Evolutionary conservation across 1,140 invertebrate genomes (phyloP), one percentile per base, ranked within the genome.

Genomic region (Macrosteles quadrilineatus): DNA sequence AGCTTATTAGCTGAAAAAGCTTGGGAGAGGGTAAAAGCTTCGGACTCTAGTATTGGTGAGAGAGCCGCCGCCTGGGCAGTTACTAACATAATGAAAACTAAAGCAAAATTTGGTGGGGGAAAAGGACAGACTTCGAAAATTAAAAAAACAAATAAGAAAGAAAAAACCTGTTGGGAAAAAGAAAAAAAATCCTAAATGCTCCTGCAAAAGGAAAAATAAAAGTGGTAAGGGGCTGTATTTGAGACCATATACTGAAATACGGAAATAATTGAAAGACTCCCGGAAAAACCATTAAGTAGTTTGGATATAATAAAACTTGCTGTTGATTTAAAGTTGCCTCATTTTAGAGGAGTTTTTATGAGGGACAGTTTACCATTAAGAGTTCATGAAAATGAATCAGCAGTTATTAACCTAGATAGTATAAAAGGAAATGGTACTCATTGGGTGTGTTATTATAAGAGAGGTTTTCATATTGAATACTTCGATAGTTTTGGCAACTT

Each of bases 11-110:
- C 75, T 43, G 70, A 80, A 47, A 77, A 76, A 72, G 81, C 81
- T 43, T 81, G 76, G 76, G n/a, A 76, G 62, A 73, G 77, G 71
- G 73, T 81, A 53, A 76, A 77, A 70, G 70, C 80, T 17, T 79
- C 75, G 70, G 78, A 83, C 69, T 69, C 78, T 59, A 73, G 27
- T 70, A 62, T 80, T 4, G 71, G 72, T 21, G 79, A 80, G 75
- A 78, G 76, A 76, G 57, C 69, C 21, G 74, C 77, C 30, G 77
- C 78, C 11, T 79, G 69, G 64, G 45, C 70, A 2, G 74, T 80
- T 1, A 74, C 78, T 2, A 77, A 74, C 25, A 65, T 72, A 6
- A 81, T 80, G 74, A 78, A 78, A 67, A 29, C 70, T 19, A 81
- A 80, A 77, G 2, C 40, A 30, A 80, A 78, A 72, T 31, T 80